Percentiles rank a stretch among this genome's conserved stretches.
Conservation (phyloP, 2,888 invertebrate species). For the Sinopyrophorus schimmeli region DNA sequence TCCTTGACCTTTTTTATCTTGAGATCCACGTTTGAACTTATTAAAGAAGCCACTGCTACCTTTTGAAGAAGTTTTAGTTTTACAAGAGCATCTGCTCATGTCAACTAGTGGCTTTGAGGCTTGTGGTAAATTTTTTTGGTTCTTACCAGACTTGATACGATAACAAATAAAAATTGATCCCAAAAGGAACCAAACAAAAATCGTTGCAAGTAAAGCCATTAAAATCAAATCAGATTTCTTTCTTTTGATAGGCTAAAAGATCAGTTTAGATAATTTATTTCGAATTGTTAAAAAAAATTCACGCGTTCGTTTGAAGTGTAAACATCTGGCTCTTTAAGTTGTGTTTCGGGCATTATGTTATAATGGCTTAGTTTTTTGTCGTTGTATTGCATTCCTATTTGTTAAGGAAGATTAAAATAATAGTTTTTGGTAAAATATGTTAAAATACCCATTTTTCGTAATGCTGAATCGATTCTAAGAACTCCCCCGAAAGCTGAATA, state of each 20-base stretch:
- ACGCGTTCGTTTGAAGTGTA: background rate
- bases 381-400: background rate
- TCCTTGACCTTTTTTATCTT: no score
- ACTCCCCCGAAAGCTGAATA: conserved; percentile 59
- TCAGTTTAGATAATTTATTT: no score
- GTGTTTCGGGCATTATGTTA: conserved; percentile 38
- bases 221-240: conserved; percentile 37
- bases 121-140: no score
- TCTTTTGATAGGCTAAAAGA: conserved; percentile 6
- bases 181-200: conserved; percentile 51
- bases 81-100: no score
- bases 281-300: conserved; percentile 2
- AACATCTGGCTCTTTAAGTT: conserved; percentile 20
- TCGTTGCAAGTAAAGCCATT: conserved; percentile 45
- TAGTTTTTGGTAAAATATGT: background rate
- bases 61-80: no score
- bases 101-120: no score
- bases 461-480: conserved; percentile 50
- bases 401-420: background rate
- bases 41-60: no score
- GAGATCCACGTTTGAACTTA: no score
- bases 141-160: conserved; percentile 21
- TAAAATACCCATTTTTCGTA: conserved; percentile 47
- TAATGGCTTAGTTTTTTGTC: conserved; percentile 36
- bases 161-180: conserved; percentile 51